phyloP scores from a whole-genome alignment of 2,888 invertebrate genomes.

The Eupelmus urozonus region DNA sequence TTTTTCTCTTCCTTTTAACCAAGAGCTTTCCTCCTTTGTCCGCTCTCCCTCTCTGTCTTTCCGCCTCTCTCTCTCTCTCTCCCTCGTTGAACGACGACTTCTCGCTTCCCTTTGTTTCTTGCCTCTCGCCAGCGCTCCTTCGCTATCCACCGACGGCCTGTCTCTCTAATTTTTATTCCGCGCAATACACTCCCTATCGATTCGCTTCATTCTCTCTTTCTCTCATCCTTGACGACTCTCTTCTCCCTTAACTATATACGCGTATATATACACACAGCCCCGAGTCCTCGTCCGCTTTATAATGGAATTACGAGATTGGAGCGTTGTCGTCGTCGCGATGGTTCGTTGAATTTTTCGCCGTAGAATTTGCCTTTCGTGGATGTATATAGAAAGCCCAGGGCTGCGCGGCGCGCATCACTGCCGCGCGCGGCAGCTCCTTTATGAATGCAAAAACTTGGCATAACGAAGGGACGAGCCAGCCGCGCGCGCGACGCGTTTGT shows the following conservation, averaged over 20 bases:
- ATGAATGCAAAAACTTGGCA: constrained; percentile 58
- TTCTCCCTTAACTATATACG: not conserved
- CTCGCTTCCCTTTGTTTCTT: constrained; percentile 55
- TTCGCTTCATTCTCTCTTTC: constrained; percentile 25
- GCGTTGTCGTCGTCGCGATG: constrained; percentile 27
- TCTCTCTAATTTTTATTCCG: constrained; percentile 58
- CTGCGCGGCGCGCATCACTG: not conserved
- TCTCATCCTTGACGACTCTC: constrained; percentile 13
- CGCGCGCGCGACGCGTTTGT: constrained; percentile 30
- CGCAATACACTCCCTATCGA: constrained; percentile 53
- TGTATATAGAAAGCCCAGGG: not conserved
- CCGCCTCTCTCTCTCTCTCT: constrained; percentile 36
- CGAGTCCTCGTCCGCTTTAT: constrained; percentile 31
- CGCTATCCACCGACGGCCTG: constrained; percentile 30
- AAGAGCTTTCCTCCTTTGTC: constrained; percentile 50
- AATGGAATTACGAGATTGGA: constrained; percentile 60
- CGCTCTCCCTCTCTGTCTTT: constrained; percentile 31
- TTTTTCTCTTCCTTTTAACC: constrained; percentile 44
- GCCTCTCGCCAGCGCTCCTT: constrained; percentile 5
- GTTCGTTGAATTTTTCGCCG: constrained; percentile 58
- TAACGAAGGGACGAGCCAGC: constrained; percentile 52
- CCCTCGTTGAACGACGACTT: constrained; percentile 33
- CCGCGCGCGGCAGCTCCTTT: constrained; percentile 47
- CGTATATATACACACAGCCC: not conserved
- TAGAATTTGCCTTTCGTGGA: constrained; percentile 41